Conservation (phyloP, 1,140 invertebrate genomes). For the Penaeus chinensis region DNA sequence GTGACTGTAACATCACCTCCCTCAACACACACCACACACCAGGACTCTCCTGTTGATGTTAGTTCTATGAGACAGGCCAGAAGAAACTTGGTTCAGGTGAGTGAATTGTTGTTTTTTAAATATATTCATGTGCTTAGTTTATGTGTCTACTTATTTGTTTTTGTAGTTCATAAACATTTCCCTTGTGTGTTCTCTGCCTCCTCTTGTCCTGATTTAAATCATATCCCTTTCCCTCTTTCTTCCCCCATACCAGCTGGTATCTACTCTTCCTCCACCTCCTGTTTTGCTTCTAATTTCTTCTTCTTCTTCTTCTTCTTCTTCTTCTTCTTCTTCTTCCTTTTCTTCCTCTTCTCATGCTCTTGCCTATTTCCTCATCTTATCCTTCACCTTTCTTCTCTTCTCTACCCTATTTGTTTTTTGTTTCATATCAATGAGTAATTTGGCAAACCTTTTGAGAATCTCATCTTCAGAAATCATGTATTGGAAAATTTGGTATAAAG, state of each 20-base stretch:
- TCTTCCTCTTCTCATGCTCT: neutral
- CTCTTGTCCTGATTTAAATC: too few species aligned
- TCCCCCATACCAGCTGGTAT: too few species aligned
- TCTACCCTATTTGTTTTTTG: too few species aligned
- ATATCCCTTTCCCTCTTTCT: too few species aligned
- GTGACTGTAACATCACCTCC: constrained; percentile 30
- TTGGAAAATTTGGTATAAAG: too few species aligned
- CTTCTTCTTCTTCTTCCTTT: neutral
- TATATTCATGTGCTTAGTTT: neutral
- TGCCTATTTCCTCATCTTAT: neutral
- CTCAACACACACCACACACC: constrained; percentile 15
- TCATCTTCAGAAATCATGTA: too few species aligned
- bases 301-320: too few species aligned
- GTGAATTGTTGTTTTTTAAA: neutral
- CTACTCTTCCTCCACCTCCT: too few species aligned
- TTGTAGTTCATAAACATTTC: neutral
- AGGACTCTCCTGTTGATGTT: constrained; percentile 36
- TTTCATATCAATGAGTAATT: too few species aligned
- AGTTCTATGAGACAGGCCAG: constrained; percentile 47
- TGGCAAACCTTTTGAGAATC: too few species aligned
- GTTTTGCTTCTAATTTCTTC: too few species aligned
- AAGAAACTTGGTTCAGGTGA: constrained; percentile 47
- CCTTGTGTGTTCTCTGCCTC: too few species aligned
- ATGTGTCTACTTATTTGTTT: neutral
- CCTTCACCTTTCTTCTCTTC: neutral